Evolutionary conservation across 2,888 invertebrate genomes (phyloP), one percentile per base, ranked within the genome.

Genomic region (Belgica antarctica): DNA sequence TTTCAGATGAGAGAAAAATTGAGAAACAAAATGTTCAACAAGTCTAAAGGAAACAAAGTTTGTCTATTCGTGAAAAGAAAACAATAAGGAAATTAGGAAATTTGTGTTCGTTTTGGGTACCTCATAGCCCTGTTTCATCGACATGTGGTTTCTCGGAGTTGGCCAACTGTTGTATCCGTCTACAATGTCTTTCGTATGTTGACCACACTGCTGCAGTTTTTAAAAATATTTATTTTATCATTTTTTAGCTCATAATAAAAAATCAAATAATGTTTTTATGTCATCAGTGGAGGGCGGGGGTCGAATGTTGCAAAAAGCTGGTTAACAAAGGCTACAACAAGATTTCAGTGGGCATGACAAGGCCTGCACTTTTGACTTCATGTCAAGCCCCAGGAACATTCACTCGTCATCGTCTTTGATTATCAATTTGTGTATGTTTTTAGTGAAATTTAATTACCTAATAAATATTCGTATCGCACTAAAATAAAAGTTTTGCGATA

Each of bases 51-150:
- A n/a, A n/a, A n/a, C n/a, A n/a, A n/a, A n/a, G n/a, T n/a, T n/a
- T n/a, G n/a, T n/a, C n/a, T n/a, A n/a, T n/a, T n/a, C n/a, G n/a
- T 52, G 52, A 17, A 61, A 28, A 15, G 22, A 28, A 61, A 61
- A 61, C 3, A 61, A 61, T 12, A 41, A 41, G 15, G 41, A 41
- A 41, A 22, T 17, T 52, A 31, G 34, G 12, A 31, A 12, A 31
- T 31, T 31, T 31, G 34, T 52, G 17, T 52, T 52, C 22, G 17
- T 52, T 52, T 22, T 52, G 22, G 12, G 71, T 74, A 79, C 80
- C 79, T 79, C 80, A 74, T 80, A 79, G 75, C 79, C 80, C 76
- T 80, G 80, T 72, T 80, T 80, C 76, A 79, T 77, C 71, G 79
- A 76, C 80, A 80, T 79, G 74, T 80, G 78, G 72, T 78, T 78